Evolutionary conservation across 2,888 invertebrate species (phyloP), one percentile per base, ranked within the genome.

Genomic region (Apotomis capreana): DNA sequence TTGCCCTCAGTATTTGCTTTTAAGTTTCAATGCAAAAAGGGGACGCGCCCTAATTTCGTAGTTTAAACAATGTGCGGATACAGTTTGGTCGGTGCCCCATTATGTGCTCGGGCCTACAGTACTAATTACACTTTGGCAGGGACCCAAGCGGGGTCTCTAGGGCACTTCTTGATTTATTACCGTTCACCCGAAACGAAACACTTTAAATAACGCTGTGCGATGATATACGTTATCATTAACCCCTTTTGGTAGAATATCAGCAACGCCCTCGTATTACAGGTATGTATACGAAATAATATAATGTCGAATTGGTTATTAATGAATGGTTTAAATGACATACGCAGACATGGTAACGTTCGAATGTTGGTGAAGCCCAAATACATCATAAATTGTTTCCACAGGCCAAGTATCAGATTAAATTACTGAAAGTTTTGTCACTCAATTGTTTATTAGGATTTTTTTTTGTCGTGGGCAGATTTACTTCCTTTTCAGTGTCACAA

Each of bases 101-200:
- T 88, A 89, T 87, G 83, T 87, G 86, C 84, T 82, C 80, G 74
- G 83, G 87, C 84, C 85, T 84, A 81, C 81, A 82, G 83, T 85
- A 88, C 89, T 92, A 91, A 91, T 92, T 91, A 91, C 87, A 82
- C 83, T 89, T 89, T 91, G 91, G 91, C 91, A 84, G 81, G 81
- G 79, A 74, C 84, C 91, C 91, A 91, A 88, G 81, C 79, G 81
- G 83, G 77, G 84, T 84, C 86, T 83, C 78, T 77, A 77, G 84
- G 84, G 84, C 80, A 81, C 81, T 80, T 80, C 84, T 84, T 89
- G 89, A 91, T 91, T 91, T 91, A 91, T 89, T 87, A 85, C 86
- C 86, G 84, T 86, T 87, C 86, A 86, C 80, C 78, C 83, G 81
- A 82, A 87, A 84, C 80, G 87, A 85, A 87, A 88, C 87, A 88